Evolutionary conservation across 2,797 vertebrate species (phyloP).

Genomic region (Rhincodon typus): DNA sequence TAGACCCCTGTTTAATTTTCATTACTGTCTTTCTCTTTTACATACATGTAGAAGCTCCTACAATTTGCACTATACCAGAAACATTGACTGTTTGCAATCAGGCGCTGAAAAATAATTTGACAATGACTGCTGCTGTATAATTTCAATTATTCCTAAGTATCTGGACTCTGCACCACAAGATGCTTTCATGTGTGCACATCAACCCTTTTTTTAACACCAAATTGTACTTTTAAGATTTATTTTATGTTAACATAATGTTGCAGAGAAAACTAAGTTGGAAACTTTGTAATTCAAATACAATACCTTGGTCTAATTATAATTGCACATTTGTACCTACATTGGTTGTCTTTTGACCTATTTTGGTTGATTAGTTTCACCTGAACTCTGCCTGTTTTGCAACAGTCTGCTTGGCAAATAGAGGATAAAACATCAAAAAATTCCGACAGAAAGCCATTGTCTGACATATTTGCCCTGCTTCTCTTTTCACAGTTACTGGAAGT

Average conservation of each 20-base stretch:
- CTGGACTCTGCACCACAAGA: not conserved
- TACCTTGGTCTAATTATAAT: not conserved
- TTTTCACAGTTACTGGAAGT: not conserved
- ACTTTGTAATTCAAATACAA: not conserved
- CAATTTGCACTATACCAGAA: not conserved
- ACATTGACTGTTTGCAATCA: not conserved
- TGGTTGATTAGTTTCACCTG: not conserved
- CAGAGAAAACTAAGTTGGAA: not conserved
- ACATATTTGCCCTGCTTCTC: not conserved
- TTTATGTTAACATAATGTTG: not conserved
- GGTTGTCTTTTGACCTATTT: not conserved
- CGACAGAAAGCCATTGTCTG: not conserved
- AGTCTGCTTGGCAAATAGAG: not conserved
- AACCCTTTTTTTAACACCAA: not conserved
- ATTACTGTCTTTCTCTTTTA: too few species aligned
- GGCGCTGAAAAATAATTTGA: not conserved
- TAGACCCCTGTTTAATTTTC: too few species aligned
- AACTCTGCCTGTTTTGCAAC: not conserved
- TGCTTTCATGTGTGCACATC: not conserved
- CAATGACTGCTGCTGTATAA: not conserved
- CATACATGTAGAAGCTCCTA: too few species aligned
- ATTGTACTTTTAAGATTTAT: not conserved
- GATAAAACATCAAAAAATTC: not conserved
- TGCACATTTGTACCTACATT: not conserved
- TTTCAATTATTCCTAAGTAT: not conserved